Percentiles rank a stretch among this genome's conserved stretches.
phyloP scores from a whole-genome alignment of 2,888 invertebrate species.

The Mesoligia furuncula region DNA sequence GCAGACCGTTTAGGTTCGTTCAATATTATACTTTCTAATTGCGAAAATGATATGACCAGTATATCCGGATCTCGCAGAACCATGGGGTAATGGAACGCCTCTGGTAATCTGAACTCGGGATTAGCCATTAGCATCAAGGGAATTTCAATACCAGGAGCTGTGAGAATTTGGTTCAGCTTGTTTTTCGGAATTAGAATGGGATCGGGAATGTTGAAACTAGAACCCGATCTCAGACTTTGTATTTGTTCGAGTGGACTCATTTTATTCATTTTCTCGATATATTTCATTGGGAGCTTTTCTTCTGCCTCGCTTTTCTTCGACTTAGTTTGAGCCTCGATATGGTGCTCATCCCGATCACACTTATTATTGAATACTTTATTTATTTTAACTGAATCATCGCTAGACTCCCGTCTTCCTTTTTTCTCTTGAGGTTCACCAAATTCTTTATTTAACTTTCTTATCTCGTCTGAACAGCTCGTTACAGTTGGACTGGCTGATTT shows the following conservation, averaged over 20 bases:
- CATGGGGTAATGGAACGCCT: constrained; percentile 93
- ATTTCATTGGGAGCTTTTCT: constrained; percentile 68
- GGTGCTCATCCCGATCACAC: constrained; percentile 74
- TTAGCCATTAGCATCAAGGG: constrained; percentile 93
- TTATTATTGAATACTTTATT: constrained; percentile 84
- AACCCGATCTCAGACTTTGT: constrained; percentile 92
- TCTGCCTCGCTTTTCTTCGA: constrained; percentile 70
- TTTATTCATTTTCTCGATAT: constrained; percentile 65
- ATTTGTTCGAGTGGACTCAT: constrained; percentile 93
- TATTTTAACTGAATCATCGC: constrained; percentile 82
- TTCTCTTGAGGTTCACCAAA: constrained; percentile 87
- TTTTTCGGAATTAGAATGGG: constrained; percentile 95
- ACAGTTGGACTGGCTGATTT: constrained; percentile 93
- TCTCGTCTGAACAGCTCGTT: constrained; percentile 94
- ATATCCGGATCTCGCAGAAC: constrained; percentile 94
- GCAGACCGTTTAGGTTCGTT: constrained; percentile 82
- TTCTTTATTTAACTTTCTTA: constrained; percentile 90
- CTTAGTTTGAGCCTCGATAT: constrained; percentile 66
- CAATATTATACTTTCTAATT: constrained; percentile 92
- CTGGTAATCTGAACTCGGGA: constrained; percentile 93
- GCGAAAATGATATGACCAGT: constrained; percentile 93
- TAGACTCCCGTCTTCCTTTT: constrained; percentile 80
- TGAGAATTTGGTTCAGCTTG: constrained; percentile 92
- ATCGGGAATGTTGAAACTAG: constrained; percentile 94
- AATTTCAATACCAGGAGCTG: constrained; percentile 94